phyloP scores from a whole-genome alignment of 37 sponge, comb jelly and placozoan species.

The Tethya wilhelma region DNA sequence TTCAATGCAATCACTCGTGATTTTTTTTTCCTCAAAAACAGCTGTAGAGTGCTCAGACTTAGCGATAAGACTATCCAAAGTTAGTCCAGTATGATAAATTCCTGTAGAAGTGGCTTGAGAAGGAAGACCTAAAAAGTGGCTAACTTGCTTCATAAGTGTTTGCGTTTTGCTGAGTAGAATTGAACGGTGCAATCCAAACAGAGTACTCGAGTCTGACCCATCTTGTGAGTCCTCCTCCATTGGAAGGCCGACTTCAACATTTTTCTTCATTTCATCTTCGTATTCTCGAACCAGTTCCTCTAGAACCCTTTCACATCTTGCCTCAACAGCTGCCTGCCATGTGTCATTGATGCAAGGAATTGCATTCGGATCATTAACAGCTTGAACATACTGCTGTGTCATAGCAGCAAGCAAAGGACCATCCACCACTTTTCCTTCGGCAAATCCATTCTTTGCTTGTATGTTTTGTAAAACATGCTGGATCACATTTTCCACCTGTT shows the following conservation, averaged over 20 bases:
- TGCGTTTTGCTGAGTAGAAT: background rate
- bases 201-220: background rate
- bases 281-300: conserved; percentile 29
- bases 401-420: conserved; percentile 20
- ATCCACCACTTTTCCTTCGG: conserved; percentile 1
- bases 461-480: conserved; percentile 11
- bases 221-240: conserved; percentile 25
- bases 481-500: background rate
- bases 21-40: background rate
- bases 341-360: conserved; percentile 26
- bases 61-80: background rate
- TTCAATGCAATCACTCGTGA: background rate
- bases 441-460: conserved; percentile 19
- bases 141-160: conserved; percentile 4
- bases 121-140: conserved; percentile 3
- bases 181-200: conserved; percentile 15
- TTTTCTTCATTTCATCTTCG: conserved; percentile 21
- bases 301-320: background rate
- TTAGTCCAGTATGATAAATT: background rate
- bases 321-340: conserved; percentile 31
- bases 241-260: conserved; percentile 6
- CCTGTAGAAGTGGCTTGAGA: no score
- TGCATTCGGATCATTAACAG: conserved; percentile 36
- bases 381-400: conserved; percentile 16
- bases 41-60: background rate